Evolutionary conservation across 1,140 invertebrate genomes (phyloP).

Genomic region (Portunus trituberculatus): DNA sequence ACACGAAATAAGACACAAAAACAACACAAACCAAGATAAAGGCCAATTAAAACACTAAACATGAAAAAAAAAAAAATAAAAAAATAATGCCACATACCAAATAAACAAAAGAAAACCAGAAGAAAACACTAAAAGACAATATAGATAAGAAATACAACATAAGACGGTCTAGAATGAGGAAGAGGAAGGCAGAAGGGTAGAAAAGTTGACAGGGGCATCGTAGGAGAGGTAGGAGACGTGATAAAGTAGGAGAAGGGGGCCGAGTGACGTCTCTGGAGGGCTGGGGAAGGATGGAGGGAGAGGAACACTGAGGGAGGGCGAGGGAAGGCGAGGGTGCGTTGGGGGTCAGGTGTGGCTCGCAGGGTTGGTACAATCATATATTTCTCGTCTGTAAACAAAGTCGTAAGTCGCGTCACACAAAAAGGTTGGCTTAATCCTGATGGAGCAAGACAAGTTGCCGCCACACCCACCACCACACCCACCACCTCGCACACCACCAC

Average conservation of each 20-base stretch:
- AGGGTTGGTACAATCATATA: neutral
- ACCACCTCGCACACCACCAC: neutral
- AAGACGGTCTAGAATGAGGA: neutral
- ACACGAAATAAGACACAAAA: too few relatives aligned
- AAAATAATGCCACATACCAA: too few relatives aligned
- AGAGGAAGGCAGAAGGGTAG: neutral
- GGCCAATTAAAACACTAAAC: too few relatives aligned
- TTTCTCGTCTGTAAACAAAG: neutral
- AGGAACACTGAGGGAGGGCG: neutral
- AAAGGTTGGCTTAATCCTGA: neutral
- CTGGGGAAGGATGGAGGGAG: neutral
- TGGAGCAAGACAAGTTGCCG: neutral
- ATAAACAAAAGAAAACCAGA: too few relatives aligned
- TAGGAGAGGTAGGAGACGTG: neutral
- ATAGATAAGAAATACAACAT: too few relatives aligned
- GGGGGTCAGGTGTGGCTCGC: neutral
- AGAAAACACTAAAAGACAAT: too few relatives aligned
- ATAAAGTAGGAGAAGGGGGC: neutral
- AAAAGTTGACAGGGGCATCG: neutral
- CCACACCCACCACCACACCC: neutral
- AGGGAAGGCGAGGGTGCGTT: neutral
- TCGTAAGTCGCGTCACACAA: neutral
- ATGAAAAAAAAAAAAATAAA: too few relatives aligned
- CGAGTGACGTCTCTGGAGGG: neutral
- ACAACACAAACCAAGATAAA: too few relatives aligned